These are phyloP conservation scores for Caerostris darwini DNA, from an alignment of 1,140 invertebrate genomes.

Conservation along the genomic window DNA sequence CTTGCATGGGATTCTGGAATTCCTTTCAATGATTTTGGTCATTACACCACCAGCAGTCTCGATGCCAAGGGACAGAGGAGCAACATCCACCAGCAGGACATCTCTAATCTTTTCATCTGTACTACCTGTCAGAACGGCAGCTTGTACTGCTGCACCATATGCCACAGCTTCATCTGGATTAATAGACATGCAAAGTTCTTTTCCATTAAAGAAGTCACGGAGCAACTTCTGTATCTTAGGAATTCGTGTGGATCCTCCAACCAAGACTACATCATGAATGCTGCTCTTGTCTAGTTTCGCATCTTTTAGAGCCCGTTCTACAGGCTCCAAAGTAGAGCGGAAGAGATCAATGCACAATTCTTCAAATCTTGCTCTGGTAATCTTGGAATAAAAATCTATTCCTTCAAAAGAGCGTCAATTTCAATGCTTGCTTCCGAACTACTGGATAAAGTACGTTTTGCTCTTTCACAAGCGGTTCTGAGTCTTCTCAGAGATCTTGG, in stretches of 20 bases:
- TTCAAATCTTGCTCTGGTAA: slow-evolving; percentile 81
- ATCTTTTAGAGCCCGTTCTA: slow-evolving; percentile 88
- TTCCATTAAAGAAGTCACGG: slow-evolving; percentile 82
- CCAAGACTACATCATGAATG: slow-evolving; percentile 84
- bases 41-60: slow-evolving; percentile 86
- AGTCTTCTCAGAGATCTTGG: slow-evolving; percentile 89
- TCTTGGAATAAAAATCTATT: slow-evolving; percentile 83
- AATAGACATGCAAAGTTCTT: slow-evolving; percentile 86
- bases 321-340: slow-evolving; percentile 80
- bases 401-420: slow-evolving; percentile 85
- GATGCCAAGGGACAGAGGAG: slow-evolving; percentile 82
- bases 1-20: slow-evolving; percentile 87
- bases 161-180: slow-evolving; percentile 86
- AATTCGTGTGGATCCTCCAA: slow-evolving; percentile 83
- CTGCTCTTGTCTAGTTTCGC: slow-evolving; percentile 83
- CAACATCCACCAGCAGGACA: slow-evolving; percentile 81
- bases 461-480: slow-evolving; percentile 81
- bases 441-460: slow-evolving; percentile 83
- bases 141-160: slow-evolving; percentile 85
- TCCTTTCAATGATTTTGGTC: slow-evolving; percentile 86
- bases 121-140: slow-evolving; percentile 82
- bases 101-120: slow-evolving; percentile 81
- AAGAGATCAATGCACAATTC: slow-evolving; percentile 80
- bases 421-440: slow-evolving; percentile 85
- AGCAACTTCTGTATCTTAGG: slow-evolving; percentile 81